Percentiles rank a stretch among this genome's conserved stretches.
These are phyloP conservation scores for Phytoseiulus persimilis DNA, from an alignment of 2,888 invertebrate species.

Conservation along the genomic window DNA sequence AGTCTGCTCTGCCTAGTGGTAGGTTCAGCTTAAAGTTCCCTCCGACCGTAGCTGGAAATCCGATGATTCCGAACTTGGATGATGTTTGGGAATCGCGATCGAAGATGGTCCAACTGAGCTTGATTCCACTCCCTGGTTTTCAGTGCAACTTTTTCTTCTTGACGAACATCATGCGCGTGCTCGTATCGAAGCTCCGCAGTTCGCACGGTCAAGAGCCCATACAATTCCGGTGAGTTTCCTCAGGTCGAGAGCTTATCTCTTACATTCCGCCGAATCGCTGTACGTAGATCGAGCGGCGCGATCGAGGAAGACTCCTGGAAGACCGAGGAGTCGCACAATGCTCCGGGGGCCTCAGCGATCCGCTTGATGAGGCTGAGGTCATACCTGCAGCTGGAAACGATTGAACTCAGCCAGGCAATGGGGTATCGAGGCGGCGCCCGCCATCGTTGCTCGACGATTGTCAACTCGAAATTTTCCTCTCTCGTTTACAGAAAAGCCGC, in stretches of 20 bases:
- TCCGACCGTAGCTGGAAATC: background rate
- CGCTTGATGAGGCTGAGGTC: background rate
- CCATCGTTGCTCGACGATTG: background rate
- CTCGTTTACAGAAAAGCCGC: constrained; percentile 52
- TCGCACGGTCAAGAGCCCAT: constrained; percentile 52
- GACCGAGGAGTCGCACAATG: too few relatives aligned
- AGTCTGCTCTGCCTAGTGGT: constrained; percentile 50
- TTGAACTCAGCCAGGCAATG: background rate
- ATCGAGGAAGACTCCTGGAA: constrained; percentile 42
- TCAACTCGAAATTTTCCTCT: background rate
- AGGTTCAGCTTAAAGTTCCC: constrained; percentile 40
- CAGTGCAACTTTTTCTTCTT: constrained; percentile 49
- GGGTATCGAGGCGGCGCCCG: background rate
- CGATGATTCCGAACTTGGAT: too few relatives aligned
- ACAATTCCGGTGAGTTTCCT: constrained; percentile 51
- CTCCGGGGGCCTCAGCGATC: constrained; percentile 39
- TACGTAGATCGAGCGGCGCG: constrained; percentile 41
- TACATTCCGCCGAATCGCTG: constrained; percentile 18
- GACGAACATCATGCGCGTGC: constrained; percentile 49
- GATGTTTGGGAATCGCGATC: too few relatives aligned
- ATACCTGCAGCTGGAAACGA: background rate
- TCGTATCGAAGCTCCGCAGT: constrained; percentile 51
- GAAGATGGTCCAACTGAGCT: too few relatives aligned
- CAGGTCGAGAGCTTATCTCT: background rate
- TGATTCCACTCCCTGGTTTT: too few relatives aligned